These are phyloP conservation scores for Thalassarche chlororhynchos DNA, from an alignment of 2,113 vertebrate species.

Conservation along the genomic window DNA sequence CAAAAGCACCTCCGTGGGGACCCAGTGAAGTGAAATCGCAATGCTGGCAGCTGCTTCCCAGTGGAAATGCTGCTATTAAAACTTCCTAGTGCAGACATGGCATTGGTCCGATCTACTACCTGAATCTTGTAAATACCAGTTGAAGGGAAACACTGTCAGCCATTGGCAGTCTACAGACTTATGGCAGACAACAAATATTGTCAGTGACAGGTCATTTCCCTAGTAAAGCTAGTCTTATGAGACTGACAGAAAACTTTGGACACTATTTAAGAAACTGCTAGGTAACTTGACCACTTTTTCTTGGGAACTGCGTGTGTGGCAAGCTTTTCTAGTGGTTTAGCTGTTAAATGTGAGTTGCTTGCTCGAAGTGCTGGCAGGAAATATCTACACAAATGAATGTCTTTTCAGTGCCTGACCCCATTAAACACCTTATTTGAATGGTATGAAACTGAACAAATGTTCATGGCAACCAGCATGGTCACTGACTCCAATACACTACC, in stretches of 20 bases:
- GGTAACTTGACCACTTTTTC: background rate
- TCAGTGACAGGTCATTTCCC: background rate
- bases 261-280: background rate
- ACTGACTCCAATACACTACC: background rate
- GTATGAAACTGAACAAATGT: background rate
- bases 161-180: background rate
- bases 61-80: background rate
- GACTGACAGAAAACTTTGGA: background rate
- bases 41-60: background rate
- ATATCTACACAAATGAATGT: background rate
- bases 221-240: background rate
- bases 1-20: background rate
- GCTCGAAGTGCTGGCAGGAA: background rate
- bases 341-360: background rate
- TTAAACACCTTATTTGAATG: background rate
- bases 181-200: background rate
- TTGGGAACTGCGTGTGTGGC: background rate
- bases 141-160: background rate
- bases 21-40: background rate
- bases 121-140: background rate
- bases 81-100: fast-evolving
- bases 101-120: background rate
- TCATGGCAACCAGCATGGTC: background rate
- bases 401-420: background rate
- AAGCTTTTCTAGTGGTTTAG: background rate